Evolutionary conservation across 2,113 vertebrate species (phyloP).

Genomic region (Trachemys scripta): DNA sequence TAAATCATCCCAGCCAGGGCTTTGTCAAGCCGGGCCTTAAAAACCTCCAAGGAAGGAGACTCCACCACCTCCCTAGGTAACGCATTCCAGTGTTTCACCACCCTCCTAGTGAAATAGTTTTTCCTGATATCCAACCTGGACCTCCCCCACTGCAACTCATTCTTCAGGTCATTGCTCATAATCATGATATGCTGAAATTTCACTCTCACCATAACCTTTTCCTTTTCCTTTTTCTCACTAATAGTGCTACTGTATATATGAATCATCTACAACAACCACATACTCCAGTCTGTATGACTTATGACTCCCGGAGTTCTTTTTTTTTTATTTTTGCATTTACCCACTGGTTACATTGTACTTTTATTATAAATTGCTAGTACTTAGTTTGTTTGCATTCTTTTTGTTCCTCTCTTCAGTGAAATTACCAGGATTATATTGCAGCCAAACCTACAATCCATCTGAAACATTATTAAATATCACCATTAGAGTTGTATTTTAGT

Average conservation of each 20-base stretch:
- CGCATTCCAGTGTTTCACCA: too few relatives aligned
- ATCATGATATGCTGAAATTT: too few relatives aligned
- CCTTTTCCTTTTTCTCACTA: neutral
- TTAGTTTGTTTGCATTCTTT: neutral
- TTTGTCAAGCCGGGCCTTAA: too few relatives aligned
- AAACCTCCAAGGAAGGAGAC: too few relatives aligned
- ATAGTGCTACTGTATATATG: neutral
- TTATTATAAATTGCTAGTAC: neutral
- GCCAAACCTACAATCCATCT: neutral
- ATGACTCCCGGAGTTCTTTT: neutral
- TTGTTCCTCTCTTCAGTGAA: neutral
- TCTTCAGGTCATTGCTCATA: too few relatives aligned
- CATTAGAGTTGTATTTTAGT: neutral
- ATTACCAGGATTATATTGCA: accelerated
- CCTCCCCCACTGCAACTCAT: too few relatives aligned
- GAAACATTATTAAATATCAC: neutral
- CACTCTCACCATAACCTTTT: too few relatives aligned
- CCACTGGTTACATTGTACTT: accelerated
- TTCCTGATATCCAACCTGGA: too few relatives aligned
- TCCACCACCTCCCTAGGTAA: too few relatives aligned
- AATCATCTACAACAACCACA: neutral
- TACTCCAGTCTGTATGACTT: neutral
- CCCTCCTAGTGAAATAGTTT: too few relatives aligned
- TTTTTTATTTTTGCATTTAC: neutral
- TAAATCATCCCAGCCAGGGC: too few relatives aligned